Evolutionary conservation across 2,113 vertebrate genomes (phyloP).

Genomic region (Chloroceryle aenea): DNA sequence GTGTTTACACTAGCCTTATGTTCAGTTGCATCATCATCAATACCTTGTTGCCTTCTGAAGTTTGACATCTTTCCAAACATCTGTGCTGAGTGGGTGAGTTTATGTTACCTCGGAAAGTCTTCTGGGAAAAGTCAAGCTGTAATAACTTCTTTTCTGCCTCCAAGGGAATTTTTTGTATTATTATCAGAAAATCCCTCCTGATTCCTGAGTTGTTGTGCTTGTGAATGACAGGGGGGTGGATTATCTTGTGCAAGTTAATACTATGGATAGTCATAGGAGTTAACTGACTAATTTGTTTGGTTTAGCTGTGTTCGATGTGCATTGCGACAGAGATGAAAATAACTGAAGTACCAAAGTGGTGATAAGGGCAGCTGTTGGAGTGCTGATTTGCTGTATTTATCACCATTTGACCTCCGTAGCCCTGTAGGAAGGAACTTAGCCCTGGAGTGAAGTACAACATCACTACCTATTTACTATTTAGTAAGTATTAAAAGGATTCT

Average conservation of each 20-base stretch:
- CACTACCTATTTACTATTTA: not conserved
- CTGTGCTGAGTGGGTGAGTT: not conserved
- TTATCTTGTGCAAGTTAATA: not conserved
- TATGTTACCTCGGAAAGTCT: not conserved
- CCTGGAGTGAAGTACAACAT: not conserved
- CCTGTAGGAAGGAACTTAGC: not conserved
- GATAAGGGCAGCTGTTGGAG: not conserved
- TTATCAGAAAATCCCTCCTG: not conserved
- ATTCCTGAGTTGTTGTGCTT: not conserved
- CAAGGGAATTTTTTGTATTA: not conserved
- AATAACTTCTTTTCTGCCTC: not conserved
- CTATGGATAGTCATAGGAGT: not conserved
- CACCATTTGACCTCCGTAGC: not conserved
- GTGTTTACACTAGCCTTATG: not conserved
- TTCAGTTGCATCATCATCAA: rapidly evolving
- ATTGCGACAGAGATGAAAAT: conserved; percentile 14
- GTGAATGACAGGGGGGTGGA: not conserved
- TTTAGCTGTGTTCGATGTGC: not conserved
- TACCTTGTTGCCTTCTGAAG: not conserved
- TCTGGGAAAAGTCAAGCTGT: not conserved
- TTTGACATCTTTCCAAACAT: not conserved
- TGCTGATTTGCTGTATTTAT: not conserved
- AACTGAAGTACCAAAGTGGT: not conserved
- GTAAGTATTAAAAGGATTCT: not conserved
- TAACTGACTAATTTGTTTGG: not conserved